These are phyloP conservation scores for Neoscelio sp. DNA, from an alignment of 2,888 invertebrate species.

Conservation along the genomic window DNA sequence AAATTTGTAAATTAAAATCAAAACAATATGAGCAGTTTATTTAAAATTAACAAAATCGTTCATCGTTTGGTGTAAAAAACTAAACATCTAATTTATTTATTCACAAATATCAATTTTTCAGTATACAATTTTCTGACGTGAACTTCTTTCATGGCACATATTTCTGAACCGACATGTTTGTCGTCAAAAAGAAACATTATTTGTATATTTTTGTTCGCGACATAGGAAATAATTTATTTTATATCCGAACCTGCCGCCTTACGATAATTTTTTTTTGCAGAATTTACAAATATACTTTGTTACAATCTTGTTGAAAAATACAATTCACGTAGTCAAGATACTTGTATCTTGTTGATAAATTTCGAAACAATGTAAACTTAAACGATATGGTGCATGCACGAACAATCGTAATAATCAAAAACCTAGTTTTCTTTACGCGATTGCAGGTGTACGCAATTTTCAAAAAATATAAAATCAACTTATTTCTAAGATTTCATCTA, in stretches of 20 bases:
- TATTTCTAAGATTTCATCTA: constrained; percentile 31
- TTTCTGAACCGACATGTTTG: constrained; percentile 35
- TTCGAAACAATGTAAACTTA: constrained; percentile 78
- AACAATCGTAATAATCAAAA: constrained; percentile 70
- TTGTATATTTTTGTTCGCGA: constrained; percentile 29
- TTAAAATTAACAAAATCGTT: too few relatives aligned
- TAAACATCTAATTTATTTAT: too few relatives aligned
- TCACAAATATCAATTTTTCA: constrained; percentile 27
- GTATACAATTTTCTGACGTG: constrained; percentile 43
- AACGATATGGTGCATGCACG: constrained; percentile 70
- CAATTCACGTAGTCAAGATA: constrained; percentile 76
- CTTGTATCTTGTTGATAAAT: constrained; percentile 73
- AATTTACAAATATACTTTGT: constrained; percentile 82
- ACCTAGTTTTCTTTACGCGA: constrained; percentile 56
- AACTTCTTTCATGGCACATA: constrained; percentile 56
- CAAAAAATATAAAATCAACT: constrained; percentile 26
- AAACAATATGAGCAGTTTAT: too few relatives aligned
- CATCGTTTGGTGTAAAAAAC: too few relatives aligned
- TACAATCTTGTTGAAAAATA: constrained; percentile 80
- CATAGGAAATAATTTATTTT: constrained; percentile 23
- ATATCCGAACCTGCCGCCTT: constrained; percentile 19
- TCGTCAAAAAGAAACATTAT: constrained; percentile 33
- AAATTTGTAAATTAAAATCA: too few relatives aligned
- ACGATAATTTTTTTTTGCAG: constrained; percentile 79
- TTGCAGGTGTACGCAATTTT: constrained; percentile 38